Conservation (phyloP, 2,113 vertebrate genomes). For the Toxostoma redivivum region DNA sequence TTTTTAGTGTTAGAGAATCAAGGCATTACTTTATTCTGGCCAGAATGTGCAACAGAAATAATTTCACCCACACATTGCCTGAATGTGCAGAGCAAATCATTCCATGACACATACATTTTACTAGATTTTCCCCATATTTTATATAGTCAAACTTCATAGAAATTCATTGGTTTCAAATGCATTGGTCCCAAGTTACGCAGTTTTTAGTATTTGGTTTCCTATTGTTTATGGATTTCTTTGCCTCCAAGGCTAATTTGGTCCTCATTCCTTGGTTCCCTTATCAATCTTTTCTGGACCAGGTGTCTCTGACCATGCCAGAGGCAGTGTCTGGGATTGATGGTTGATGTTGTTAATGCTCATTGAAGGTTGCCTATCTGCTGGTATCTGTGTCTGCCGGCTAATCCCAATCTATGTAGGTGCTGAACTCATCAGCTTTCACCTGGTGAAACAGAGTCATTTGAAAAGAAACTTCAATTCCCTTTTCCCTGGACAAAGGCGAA, state of each 20-base stretch:
- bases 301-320: not conserved
- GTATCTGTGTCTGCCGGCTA: not conserved
- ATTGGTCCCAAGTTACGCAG: not conserved
- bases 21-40: not conserved
- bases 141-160: not conserved
- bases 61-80: not conserved
- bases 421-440: not conserved
- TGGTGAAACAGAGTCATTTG: not conserved
- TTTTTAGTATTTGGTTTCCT: not conserved
- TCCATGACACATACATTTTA: not conserved
- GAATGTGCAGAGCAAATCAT: not conserved
- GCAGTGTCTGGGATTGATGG: not conserved
- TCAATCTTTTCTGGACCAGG: not conserved
- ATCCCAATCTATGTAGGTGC: not conserved
- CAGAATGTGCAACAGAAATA: not conserved
- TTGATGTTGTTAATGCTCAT: not conserved
- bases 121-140: not conserved
- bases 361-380: not conserved
- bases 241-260: not conserved
- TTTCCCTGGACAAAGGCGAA: not conserved
- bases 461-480: not conserved
- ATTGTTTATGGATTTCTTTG: accelerated
- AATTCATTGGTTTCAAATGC: not conserved
- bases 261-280: not conserved
- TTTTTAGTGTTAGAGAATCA: not conserved